phyloP scores from a whole-genome alignment of 2,888 invertebrate genomes.

The Anoncus sp. region DNA sequence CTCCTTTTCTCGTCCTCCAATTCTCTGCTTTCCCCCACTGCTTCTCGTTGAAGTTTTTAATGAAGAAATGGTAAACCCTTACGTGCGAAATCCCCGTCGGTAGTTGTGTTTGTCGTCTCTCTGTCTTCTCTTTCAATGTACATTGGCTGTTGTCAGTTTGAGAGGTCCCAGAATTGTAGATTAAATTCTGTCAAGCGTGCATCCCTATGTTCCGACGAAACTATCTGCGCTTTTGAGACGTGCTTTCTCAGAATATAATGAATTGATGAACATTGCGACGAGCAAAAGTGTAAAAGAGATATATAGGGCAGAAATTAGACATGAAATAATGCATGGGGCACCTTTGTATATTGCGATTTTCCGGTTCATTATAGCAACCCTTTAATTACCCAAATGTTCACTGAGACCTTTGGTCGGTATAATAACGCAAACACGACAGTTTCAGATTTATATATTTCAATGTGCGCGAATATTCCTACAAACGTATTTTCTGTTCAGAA shows the following conservation, averaged over 20 bases:
- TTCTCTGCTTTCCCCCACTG: conserved; percentile 20
- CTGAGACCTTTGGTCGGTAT: neutral
- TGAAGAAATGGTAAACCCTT: conserved; percentile 63
- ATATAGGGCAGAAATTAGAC: no score
- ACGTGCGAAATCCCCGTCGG: conserved; percentile 51
- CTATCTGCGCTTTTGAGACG: conserved; percentile 22
- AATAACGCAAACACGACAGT: neutral
- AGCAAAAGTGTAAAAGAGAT: conserved; percentile 10
- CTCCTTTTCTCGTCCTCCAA: conserved; percentile 43
- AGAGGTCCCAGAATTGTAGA: conserved; percentile 49
- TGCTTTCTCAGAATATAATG: conserved; percentile 33
- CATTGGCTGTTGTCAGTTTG: conserved; percentile 21
- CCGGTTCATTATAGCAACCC: neutral
- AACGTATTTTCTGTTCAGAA: neutral
- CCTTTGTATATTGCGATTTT: neutral
- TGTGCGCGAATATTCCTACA: neutral
- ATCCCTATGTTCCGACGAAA: conserved; percentile 24
- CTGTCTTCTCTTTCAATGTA: conserved; percentile 2
- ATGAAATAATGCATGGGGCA: no score
- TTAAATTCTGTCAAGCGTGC: conserved; percentile 52
- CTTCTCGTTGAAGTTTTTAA: conserved; percentile 62
- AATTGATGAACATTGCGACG: conserved; percentile 35
- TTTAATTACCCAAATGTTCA: neutral
- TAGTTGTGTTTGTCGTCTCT: conserved; percentile 52
- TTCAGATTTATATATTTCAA: neutral